Conservation (phyloP, 2,888 invertebrate species). For the Urechis unicinctus region DNA sequence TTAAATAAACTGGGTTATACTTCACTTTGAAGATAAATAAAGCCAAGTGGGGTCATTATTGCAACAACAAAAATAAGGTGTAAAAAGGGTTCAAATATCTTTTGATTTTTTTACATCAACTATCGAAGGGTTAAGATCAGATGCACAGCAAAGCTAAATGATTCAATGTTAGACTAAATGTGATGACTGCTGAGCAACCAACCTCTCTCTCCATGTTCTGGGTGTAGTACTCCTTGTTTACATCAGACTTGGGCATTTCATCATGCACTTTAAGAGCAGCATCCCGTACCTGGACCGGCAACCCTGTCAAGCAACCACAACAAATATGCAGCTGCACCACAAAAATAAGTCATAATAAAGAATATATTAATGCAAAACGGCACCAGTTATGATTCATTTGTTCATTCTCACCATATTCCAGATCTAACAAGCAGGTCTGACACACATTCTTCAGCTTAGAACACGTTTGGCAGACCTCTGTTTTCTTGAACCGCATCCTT, state of each 20-base stretch:
- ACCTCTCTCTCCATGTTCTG: conserved; percentile 83
- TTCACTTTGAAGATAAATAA: too few relatives aligned
- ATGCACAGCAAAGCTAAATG: too few relatives aligned
- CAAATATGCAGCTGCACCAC: neutral
- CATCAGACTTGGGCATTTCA: conserved; percentile 82
- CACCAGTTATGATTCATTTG: neutral
- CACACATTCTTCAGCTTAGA: conserved; percentile 91
- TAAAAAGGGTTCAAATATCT: too few relatives aligned
- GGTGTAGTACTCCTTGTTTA: conserved; percentile 89
- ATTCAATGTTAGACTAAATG: neutral
- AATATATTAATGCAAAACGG: neutral
- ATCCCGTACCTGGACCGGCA: conserved; percentile 72
- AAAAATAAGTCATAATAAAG: too few relatives aligned
- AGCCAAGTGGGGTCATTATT: too few relatives aligned
- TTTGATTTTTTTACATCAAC: too few relatives aligned
- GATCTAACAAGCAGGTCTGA: conserved; percentile 87
- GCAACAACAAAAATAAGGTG: too few relatives aligned
- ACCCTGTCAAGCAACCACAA: conserved; percentile 41
- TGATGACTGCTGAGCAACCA: conserved; percentile 19
- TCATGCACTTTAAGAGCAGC: conserved; percentile 83
- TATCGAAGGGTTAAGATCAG: too few relatives aligned
- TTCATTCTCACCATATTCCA: conserved; percentile 69
- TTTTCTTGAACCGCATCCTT: conserved; percentile 91
- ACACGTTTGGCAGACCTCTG: conserved; percentile 93
- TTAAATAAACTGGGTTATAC: too few relatives aligned